These are phyloP conservation scores for Crotalus adamanteus DNA, from an alignment of 2,797 vertebrate genomes.

Conservation along the genomic window DNA sequence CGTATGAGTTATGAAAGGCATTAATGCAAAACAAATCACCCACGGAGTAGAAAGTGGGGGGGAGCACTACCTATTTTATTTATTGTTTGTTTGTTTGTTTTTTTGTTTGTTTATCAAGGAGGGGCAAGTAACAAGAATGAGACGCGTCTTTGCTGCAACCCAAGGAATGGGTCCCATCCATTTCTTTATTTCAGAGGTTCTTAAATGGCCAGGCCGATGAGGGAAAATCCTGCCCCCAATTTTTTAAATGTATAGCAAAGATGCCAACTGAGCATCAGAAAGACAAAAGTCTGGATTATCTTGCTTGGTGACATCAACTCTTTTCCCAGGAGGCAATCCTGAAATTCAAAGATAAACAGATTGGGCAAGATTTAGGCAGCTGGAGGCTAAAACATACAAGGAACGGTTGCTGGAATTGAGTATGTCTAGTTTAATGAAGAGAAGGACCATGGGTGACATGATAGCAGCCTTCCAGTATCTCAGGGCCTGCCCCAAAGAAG, in stretches of 20 bases:
- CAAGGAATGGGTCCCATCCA: background rate
- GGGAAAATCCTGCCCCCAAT: background rate
- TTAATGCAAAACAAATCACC: constrained; percentile 82
- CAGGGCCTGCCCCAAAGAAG: no score
- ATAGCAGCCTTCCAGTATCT: no score
- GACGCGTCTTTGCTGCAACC: constrained; percentile 70
- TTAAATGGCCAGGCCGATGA: constrained; percentile 47
- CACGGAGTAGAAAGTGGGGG: constrained; percentile 62
- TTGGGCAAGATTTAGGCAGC: background rate
- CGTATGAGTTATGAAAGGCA: constrained; percentile 80
- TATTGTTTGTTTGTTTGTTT: constrained; percentile 61
- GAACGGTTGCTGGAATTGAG: background rate
- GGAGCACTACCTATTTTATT: constrained; percentile 64
- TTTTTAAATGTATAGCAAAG: background rate
- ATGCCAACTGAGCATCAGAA: background rate
- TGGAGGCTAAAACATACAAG: background rate
- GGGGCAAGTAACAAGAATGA: constrained; percentile 70
- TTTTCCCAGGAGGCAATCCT: background rate
- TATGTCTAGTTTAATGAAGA: background rate
- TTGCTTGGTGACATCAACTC: background rate
- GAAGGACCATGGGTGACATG: background rate
- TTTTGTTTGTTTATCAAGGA: constrained; percentile 32
- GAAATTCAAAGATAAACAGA: background rate
- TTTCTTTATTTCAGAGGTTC: constrained; percentile 53
- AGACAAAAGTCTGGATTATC: background rate